Conservation (phyloP, 2,113 vertebrate species). For the Mastomys coucha region DNA sequence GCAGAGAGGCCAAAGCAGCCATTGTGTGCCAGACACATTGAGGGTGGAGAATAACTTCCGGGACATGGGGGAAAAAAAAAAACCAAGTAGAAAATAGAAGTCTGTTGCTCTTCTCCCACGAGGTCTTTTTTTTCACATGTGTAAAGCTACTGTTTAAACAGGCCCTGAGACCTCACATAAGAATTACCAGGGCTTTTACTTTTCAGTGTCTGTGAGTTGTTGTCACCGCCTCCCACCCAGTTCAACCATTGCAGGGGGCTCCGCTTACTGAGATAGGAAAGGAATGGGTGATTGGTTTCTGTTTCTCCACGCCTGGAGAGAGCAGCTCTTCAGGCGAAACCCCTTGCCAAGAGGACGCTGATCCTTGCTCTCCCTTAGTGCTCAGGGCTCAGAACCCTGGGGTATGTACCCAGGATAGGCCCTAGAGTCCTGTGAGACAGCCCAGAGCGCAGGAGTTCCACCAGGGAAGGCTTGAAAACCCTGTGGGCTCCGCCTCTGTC, state of each 20-base stretch:
- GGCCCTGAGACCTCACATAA: not conserved
- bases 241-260: not conserved
- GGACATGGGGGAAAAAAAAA: not conserved
- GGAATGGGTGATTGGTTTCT: not conserved
- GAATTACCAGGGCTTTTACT: not conserved
- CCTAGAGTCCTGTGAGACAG: not conserved
- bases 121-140: not conserved
- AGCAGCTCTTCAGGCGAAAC: not conserved
- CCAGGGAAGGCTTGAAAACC: too few relatives aligned
- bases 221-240: not conserved
- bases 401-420: not conserved
- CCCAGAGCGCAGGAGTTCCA: not conserved
- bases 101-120: not conserved
- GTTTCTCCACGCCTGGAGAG: not conserved
- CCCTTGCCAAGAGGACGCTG: not conserved
- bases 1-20: not conserved
- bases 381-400: not conserved
- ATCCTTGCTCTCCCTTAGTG: not conserved
- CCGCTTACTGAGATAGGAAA: not conserved
- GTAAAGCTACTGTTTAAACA: not conserved
- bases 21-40: not conserved
- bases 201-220: not conserved
- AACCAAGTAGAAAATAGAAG: not conserved
- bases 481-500: not conserved
- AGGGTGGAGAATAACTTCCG: not conserved